Conservation (phyloP, 2,113 vertebrate genomes). For the Melanotaenia duboulayi region DNA sequence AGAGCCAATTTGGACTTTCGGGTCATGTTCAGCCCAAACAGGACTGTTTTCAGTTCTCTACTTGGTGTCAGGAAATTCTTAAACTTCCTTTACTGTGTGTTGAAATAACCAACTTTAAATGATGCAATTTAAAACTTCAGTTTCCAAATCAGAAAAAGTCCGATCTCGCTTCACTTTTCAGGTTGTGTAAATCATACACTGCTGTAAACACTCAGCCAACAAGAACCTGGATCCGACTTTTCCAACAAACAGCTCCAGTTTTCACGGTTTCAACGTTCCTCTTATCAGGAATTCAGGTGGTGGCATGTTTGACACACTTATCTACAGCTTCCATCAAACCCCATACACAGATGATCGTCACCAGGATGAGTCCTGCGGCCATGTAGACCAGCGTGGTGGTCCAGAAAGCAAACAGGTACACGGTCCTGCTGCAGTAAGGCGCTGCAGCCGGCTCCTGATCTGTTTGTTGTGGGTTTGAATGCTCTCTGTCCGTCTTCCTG, state of each 20-base stretch:
- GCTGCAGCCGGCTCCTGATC: accelerated
- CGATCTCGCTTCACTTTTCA: background rate
- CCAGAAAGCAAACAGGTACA: slow-evolving; percentile 53
- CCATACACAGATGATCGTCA: background rate
- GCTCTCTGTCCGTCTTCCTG: background rate
- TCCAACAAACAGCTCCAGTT: background rate
- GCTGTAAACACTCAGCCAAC: background rate
- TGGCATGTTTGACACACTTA: background rate
- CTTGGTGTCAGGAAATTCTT: too few relatives aligned
- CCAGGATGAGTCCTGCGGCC: background rate
- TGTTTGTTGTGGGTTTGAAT: background rate
- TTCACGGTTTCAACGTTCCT: too few relatives aligned
- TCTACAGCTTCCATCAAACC: background rate
- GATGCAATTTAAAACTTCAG: background rate
- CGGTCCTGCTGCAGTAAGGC: slow-evolving; percentile 5
- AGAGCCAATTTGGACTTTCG: too few relatives aligned
- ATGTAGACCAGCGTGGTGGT: slow-evolving; percentile 22
- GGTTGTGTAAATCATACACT: background rate
- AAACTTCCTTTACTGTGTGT: background rate
- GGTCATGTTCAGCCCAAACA: too few relatives aligned
- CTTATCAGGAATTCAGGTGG: background rate
- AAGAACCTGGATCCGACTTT: background rate
- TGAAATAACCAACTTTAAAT: background rate
- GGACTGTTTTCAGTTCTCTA: too few relatives aligned
- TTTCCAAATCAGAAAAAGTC: background rate